phyloP scores from a whole-genome alignment of 1,140 invertebrate species.

The Drosophila sulfurigaster region DNA sequence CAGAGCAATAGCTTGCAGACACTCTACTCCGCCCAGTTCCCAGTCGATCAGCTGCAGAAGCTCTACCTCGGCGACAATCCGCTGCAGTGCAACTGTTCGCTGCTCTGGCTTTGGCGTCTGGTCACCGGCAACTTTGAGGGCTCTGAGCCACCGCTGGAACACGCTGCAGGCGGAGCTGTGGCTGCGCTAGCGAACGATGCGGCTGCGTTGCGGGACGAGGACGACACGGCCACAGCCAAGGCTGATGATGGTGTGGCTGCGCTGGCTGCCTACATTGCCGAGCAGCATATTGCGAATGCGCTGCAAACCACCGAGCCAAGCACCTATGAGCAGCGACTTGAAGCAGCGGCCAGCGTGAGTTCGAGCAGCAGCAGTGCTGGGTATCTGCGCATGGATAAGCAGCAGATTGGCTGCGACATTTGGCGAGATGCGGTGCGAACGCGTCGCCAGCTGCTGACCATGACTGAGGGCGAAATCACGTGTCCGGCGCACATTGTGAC shows the following conservation, averaged over 20 bases:
- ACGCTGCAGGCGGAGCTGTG: constrained; percentile 64
- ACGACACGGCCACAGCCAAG: constrained; percentile 47
- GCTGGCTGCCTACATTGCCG: constrained; percentile 75
- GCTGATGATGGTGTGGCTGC: constrained; percentile 58
- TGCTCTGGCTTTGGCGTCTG: constrained; percentile 93
- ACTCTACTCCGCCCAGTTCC: constrained; percentile 91
- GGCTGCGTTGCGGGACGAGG: constrained; percentile 47
- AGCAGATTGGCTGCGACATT: constrained; percentile 81
- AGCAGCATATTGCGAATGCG: constrained; percentile 72
- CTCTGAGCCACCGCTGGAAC: constrained; percentile 54
- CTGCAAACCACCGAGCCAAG: constrained; percentile 73
- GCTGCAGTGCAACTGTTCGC: constrained; percentile 93
- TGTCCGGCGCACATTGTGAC: constrained; percentile 84
- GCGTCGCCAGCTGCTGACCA: constrained; percentile 61
- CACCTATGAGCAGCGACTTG: constrained; percentile 60
- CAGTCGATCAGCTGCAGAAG: constrained; percentile 89
- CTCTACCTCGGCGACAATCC: constrained; percentile 92
- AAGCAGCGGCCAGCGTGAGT: constrained; percentile 47
- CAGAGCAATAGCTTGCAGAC: constrained; percentile 90
- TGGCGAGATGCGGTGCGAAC: constrained; percentile 75
- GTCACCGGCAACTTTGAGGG: constrained; percentile 81
- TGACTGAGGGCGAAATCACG: constrained; percentile 83
- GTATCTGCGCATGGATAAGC: constrained; percentile 74
- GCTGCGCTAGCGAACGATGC: constrained; percentile 72
- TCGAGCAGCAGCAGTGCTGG: constrained; percentile 48